phyloP scores from a whole-genome alignment of 2,797 vertebrate genomes.

The Propithecus perrieri region DNA sequence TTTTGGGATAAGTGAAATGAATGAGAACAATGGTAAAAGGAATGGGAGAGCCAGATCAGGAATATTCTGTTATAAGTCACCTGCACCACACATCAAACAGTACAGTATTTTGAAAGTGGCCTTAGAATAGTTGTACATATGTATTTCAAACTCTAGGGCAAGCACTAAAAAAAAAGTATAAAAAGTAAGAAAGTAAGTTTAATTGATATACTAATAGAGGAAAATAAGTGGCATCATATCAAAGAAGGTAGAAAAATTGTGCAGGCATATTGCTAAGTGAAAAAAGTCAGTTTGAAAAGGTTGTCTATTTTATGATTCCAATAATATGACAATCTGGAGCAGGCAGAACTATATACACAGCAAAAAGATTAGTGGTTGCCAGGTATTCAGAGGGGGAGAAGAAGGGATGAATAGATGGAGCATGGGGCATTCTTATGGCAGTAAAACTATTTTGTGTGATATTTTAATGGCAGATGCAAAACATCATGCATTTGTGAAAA shows the following conservation, averaged over 20 bases:
- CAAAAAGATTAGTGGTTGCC: not conserved
- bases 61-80: not conserved
- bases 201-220: not conserved
- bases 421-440: not conserved
- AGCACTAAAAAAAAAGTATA: not conserved
- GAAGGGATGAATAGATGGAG: not conserved
- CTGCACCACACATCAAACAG: not conserved
- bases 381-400: not conserved
- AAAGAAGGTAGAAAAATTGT: not conserved
- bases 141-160: not conserved
- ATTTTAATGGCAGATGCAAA: too few species aligned
- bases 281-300: not conserved
- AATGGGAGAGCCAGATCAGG: not conserved
- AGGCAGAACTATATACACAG: not conserved
- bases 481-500: too few species aligned
- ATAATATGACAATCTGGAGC: not conserved
- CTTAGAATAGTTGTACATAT: not conserved
- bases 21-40: not conserved
- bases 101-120: not conserved
- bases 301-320: not conserved
- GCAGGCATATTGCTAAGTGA: not conserved
- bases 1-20: not conserved
- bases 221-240: not conserved
- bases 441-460: too few species aligned
- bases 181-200: not conserved